phyloP scores from a whole-genome alignment of 2,888 invertebrate species.

The Strigamia transsilvanica region DNA sequence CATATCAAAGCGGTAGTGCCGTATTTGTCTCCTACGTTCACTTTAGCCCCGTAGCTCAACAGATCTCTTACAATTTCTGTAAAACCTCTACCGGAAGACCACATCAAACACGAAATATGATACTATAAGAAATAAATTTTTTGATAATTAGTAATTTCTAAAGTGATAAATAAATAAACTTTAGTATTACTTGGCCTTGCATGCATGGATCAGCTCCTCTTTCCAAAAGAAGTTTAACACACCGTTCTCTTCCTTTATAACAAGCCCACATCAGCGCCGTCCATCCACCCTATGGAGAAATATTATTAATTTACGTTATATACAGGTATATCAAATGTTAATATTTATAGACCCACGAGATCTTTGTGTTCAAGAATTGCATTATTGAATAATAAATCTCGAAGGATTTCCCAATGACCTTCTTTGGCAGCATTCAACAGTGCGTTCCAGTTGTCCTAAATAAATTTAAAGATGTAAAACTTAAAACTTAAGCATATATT shows the following conservation, averaged over 20 bases:
- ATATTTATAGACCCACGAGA: constrained; percentile 70
- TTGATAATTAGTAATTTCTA: background rate
- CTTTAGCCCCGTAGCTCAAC: constrained; percentile 86
- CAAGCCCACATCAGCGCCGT: constrained; percentile 97
- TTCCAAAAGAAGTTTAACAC: constrained; percentile 80
- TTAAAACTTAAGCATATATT: background rate
- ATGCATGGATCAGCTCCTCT: constrained; percentile 93
- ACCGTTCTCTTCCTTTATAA: constrained; percentile 81
- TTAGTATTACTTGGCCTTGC: constrained; percentile 77
- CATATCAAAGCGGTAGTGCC: constrained; percentile 96
- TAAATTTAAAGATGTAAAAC: background rate
- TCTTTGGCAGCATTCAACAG: constrained; percentile 89
- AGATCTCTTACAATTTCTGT: constrained; percentile 83
- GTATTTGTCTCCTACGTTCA: constrained; percentile 95
- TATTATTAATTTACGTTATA: background rate
- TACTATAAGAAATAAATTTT: constrained; percentile 66
- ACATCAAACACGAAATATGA: constrained; percentile 89
- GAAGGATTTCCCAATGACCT: constrained; percentile 82
- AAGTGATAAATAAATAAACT: background rate
- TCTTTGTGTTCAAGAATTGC: constrained; percentile 87
- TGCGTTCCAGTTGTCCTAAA: constrained; percentile 89
- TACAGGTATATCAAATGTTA: too few species aligned
- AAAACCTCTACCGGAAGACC: constrained; percentile 94
- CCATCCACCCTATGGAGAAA: constrained; percentile 84
- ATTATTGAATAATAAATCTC: constrained; percentile 83